A percentile compares a stretch with the other conserved stretches of the same genome.
Evolutionary conservation across 2,888 invertebrate species (phyloP).

Genomic region (Lithodes maja): DNA sequence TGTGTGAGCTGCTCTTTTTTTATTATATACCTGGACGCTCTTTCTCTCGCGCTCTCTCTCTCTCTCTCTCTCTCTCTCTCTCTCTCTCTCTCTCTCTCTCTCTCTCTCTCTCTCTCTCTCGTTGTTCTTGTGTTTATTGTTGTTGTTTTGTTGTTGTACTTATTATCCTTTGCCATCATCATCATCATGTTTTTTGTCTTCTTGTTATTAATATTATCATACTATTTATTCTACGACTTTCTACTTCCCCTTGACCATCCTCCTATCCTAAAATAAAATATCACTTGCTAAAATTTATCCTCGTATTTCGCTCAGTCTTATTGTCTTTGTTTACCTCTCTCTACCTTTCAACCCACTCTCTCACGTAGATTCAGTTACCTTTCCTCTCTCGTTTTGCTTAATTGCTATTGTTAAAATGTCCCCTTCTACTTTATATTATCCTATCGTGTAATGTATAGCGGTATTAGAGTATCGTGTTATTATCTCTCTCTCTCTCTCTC

Average conservation of each 20-base stretch:
- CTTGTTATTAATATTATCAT: background rate
- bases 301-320: background rate
- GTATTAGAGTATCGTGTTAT: background rate
- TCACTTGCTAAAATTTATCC: background rate
- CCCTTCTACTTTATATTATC: background rate
- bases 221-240: background rate
- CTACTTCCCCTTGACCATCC: background rate
- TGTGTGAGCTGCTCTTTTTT: too few species aligned
- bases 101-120: conserved; percentile 9
- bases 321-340: background rate
- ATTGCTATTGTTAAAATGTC: background rate
- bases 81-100: too few species aligned
- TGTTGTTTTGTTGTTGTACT: background rate
- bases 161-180: background rate
- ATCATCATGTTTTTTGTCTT: background rate
- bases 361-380: too few species aligned
- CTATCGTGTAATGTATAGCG: background rate
- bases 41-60: background rate
- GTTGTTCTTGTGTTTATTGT: background rate
- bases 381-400: background rate
- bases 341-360: background rate
- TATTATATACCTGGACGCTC: too few species aligned
- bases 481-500: background rate
- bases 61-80: background rate
- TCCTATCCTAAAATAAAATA: background rate